phyloP scores from a whole-genome alignment of 2,113 vertebrate genomes.

The Paradoxurus hermaphroditus region DNA sequence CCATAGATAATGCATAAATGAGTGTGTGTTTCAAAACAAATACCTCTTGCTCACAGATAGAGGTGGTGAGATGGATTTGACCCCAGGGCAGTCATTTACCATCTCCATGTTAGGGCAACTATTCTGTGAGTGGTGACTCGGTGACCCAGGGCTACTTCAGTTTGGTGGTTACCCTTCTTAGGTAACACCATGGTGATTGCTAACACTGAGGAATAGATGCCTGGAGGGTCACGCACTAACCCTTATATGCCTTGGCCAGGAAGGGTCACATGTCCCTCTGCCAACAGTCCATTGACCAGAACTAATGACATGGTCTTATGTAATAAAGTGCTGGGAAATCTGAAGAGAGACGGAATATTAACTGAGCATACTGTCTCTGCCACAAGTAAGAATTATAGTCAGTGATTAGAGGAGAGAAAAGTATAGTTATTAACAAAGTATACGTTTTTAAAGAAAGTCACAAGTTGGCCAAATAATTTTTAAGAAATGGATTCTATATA shows the following conservation, averaged over 20 bases:
- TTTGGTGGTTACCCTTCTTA: not conserved
- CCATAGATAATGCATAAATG: not conserved
- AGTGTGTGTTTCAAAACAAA: not conserved
- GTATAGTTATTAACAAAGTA: not conserved
- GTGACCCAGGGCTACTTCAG: not conserved
- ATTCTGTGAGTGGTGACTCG: not conserved
- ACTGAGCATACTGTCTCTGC: not conserved
- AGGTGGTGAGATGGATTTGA: not conserved
- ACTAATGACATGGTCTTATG: not conserved
- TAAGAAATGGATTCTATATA: not conserved
- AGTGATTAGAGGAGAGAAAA: not conserved
- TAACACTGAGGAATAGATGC: not conserved
- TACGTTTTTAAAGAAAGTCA: not conserved
- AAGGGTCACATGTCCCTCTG: not conserved
- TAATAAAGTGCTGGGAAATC: not conserved
- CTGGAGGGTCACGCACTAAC: not conserved
- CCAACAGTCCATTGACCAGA: not conserved
- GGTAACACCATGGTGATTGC: not conserved
- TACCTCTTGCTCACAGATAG: not conserved
- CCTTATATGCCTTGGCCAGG: not conserved
- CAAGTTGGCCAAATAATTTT: not conserved
- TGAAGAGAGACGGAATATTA: not conserved
- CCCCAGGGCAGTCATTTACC: not conserved
- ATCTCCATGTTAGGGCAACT: not conserved
- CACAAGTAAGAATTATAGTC: not conserved